A percentile compares a stretch with the other conserved stretches of the same genome.
phyloP scores from a whole-genome alignment of 2,113 vertebrate species.

The Amphilophus citrinellus region DNA sequence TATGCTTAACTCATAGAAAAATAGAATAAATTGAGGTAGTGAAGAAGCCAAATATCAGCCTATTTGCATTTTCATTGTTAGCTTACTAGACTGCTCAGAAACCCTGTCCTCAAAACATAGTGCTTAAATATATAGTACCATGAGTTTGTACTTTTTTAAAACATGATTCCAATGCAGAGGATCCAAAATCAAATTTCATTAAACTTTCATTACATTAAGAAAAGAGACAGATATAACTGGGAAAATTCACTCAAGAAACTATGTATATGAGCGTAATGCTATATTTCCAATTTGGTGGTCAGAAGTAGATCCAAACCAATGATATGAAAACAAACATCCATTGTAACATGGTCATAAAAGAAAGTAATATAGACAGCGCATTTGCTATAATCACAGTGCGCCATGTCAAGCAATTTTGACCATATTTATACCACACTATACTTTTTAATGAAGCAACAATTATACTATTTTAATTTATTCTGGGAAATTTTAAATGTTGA shows the following conservation, averaged over 20 bases:
- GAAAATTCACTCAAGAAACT: not conserved
- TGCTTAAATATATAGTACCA: not conserved
- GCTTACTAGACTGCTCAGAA: not conserved
- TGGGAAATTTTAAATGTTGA: constrained; percentile 18
- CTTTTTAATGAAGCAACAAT: not conserved
- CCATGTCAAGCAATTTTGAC: not conserved
- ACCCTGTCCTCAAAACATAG: not conserved
- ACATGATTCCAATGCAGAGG: not conserved
- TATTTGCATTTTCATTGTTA: not conserved
- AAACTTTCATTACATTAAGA: not conserved
- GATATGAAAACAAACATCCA: not conserved
- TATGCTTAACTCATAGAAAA: not conserved
- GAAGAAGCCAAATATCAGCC: not conserved
- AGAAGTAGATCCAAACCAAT: not conserved
- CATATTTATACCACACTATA: not conserved
- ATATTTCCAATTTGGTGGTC: not conserved
- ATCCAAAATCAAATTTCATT: not conserved
- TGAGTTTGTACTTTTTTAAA: not conserved
- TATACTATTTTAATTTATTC: constrained; percentile 24
- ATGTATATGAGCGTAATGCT: not conserved
- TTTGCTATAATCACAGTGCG: not conserved
- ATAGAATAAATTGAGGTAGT: not conserved
- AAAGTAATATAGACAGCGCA: not conserved
- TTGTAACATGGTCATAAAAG: not conserved
- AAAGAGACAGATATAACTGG: not conserved